These are phyloP conservation scores for Caracal caracal DNA, from an alignment of 2,113 vertebrate species.

Conservation along the genomic window DNA sequence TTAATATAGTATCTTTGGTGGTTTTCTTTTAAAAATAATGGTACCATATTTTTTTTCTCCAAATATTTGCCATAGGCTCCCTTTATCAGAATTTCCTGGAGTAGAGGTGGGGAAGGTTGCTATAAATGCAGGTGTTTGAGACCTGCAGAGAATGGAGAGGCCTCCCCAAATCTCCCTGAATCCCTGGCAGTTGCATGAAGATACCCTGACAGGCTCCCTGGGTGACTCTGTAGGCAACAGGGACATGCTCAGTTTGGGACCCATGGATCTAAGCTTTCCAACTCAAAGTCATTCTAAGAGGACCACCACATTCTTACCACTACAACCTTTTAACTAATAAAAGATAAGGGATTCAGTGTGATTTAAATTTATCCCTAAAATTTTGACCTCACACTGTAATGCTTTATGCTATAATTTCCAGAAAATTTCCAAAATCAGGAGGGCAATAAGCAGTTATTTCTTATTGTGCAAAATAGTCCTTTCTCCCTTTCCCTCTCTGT, in stretches of 20 bases:
- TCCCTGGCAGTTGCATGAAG: neutral
- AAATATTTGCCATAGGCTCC: neutral
- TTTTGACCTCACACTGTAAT: neutral
- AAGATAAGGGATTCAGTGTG: neutral
- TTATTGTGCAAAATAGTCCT: neutral
- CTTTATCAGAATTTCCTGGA: neutral
- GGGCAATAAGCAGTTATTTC: neutral
- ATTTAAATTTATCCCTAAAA: neutral
- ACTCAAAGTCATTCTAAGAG: neutral
- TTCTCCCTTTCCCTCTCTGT: neutral
- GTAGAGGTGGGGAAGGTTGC: neutral
- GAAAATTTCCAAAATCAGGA: neutral
- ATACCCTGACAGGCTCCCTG: too few relatives aligned
- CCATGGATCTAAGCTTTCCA: neutral
- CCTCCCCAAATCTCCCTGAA: neutral
- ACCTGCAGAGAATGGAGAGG: rapidly evolving
- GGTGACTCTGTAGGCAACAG: neutral
- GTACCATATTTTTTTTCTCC: neutral
- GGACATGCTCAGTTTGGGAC: neutral
- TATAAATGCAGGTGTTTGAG: neutral
- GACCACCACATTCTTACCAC: neutral
- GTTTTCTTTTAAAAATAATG: neutral
- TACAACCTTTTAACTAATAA: neutral
- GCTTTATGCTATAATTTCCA: neutral
- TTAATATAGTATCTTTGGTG: neutral